Percentiles rank a stretch among this genome's conserved stretches.
Conservation (phyloP, 2,797 vertebrate genomes). For the Onychomys torridus region DNA sequence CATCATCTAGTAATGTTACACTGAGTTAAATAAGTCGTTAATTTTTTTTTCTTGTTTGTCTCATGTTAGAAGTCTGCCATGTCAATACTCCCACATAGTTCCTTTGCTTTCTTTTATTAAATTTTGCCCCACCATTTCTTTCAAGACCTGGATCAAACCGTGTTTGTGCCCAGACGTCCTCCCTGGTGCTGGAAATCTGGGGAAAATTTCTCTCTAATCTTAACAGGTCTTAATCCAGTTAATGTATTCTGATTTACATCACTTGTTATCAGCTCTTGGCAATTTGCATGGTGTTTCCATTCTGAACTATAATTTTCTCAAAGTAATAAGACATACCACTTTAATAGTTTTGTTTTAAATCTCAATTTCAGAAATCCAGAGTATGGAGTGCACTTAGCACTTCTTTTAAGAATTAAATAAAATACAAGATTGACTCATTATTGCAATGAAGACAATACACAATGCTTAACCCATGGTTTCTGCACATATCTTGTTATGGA, state of each 20-base stretch:
- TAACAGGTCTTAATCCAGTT: background rate
- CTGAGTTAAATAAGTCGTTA: conserved; percentile 48
- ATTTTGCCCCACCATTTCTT: background rate
- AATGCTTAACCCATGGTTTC: background rate
- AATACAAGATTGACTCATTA: background rate
- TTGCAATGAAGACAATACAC: background rate
- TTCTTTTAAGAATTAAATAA: conserved; percentile 3
- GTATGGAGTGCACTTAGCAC: background rate
- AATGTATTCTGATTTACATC: background rate
- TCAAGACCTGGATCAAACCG: background rate
- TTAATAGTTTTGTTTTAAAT: background rate
- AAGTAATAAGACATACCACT: background rate
- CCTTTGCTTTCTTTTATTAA: background rate
- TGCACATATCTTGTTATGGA: background rate
- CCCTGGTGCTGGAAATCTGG: background rate
- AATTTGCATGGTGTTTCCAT: conserved; percentile 6
- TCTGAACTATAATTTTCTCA: conserved; percentile 17
- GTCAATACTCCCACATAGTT: background rate
- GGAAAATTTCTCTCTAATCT: background rate
- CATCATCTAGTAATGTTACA: conserved; percentile 21
- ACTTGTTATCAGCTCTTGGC: background rate
- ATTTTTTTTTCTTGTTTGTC: conserved; percentile 40
- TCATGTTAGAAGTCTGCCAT: background rate
- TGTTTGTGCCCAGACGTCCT: background rate
- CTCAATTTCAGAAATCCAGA: background rate